A percentile compares a stretch with the other conserved stretches of the same genome.
Conservation (phyloP, 2,113 vertebrate genomes). For the Dendrocopos noguchii region DNA sequence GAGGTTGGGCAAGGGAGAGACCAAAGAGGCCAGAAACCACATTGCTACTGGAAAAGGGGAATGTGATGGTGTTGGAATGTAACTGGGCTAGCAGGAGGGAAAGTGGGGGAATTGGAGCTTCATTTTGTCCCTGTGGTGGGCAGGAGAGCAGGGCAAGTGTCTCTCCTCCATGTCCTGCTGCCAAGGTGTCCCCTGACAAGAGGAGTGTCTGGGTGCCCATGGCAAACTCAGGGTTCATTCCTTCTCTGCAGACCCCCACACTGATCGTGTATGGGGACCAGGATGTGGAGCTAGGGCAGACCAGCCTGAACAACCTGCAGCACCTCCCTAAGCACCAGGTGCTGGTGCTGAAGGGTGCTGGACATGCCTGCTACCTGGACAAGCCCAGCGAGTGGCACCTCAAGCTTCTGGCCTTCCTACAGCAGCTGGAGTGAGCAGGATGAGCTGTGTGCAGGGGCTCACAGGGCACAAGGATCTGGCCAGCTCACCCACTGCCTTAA, state of each 20-base stretch:
- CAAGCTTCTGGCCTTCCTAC: constrained; percentile 85
- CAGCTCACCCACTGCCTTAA: not conserved
- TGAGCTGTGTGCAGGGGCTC: fast-evolving
- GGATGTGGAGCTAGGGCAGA: constrained; percentile 85
- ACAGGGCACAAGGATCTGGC: not conserved
- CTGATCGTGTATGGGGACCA: constrained; percentile 93
- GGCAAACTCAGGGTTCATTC: not conserved
- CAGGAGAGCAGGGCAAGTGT: not conserved
- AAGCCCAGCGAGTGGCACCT: constrained; percentile 89
- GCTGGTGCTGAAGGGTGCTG: constrained; percentile 87
- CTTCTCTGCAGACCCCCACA: constrained; percentile 78
- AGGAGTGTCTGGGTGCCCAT: not conserved
- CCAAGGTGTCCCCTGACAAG: not conserved
- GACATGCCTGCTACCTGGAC: constrained; percentile 95
- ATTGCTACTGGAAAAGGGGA: not conserved
- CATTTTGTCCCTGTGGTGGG: not conserved
- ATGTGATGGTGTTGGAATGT: not conserved
- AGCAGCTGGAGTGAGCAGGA: constrained; percentile 68
- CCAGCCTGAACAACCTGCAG: constrained; percentile 85
- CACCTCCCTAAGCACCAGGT: constrained; percentile 88
- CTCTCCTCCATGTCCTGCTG: not conserved
- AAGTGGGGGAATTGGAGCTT: not conserved
- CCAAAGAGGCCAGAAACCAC: not conserved
- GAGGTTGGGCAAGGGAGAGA: not conserved
- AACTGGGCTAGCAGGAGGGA: not conserved